Conservation (phyloP, 2,797 vertebrate genomes). For the Chaetophractus vellerosus region DNA sequence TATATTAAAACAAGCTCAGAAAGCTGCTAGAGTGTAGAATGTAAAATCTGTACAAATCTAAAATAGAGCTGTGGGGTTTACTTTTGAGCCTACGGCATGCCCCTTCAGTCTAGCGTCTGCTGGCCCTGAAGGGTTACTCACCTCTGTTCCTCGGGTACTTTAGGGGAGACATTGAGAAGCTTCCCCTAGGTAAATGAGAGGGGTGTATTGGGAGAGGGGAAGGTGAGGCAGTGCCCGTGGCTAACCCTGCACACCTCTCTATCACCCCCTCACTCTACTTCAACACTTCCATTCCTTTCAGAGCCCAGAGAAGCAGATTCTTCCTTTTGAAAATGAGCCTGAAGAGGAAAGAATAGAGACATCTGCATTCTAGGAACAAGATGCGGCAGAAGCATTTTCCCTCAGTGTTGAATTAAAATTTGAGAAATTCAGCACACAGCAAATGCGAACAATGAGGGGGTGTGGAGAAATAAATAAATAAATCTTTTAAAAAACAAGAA, state of each 20-base stretch:
- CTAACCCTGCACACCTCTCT: neutral
- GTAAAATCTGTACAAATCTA: neutral
- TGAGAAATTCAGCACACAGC: neutral
- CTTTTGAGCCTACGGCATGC: neutral
- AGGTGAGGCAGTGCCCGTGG: neutral
- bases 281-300: neutral
- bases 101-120: neutral
- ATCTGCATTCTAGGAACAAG: neutral
- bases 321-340: neutral
- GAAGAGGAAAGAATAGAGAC: neutral
- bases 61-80: neutral
- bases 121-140: neutral
- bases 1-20: neutral
- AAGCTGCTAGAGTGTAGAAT: neutral
- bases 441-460: no score
- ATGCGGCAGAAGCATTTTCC: neutral
- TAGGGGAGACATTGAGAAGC: neutral
- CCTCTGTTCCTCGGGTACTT: neutral
- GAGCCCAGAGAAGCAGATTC: neutral
- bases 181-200: neutral
- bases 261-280: rapidly evolving
- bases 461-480: no score
- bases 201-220: neutral
- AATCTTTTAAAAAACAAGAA: no score
- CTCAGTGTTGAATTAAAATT: neutral